Conservation (phyloP, 2,113 vertebrate genomes). For the Gasterosteus nipponicus region DNA sequence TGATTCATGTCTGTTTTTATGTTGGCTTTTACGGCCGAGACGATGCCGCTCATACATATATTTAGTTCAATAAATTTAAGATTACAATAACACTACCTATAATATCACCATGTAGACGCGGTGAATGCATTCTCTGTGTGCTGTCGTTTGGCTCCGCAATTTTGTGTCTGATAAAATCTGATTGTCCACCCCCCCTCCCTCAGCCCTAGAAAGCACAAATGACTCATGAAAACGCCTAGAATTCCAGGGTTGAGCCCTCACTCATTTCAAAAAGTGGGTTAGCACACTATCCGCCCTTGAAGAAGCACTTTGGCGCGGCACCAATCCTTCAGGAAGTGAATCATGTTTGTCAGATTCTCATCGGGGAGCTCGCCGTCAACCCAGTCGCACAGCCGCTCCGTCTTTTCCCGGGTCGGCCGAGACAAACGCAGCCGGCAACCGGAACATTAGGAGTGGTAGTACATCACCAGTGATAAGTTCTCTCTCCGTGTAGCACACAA, state of each 20-base stretch:
- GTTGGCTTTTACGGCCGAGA: background rate
- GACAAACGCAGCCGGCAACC: constrained; percentile 50
- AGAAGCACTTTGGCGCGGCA: constrained; percentile 62
- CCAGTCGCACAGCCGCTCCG: constrained; percentile 52
- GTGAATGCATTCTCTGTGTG: background rate
- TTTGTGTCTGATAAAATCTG: constrained; percentile 19
- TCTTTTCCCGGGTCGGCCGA: constrained; percentile 54
- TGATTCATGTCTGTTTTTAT: background rate
- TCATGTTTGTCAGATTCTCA: constrained; percentile 64
- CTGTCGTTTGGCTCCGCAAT: background rate
- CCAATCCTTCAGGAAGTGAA: constrained; percentile 71
- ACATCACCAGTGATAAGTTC: constrained; percentile 48
- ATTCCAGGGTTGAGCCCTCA: constrained; percentile 50
- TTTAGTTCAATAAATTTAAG: background rate
- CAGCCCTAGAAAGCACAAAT: constrained; percentile 42
- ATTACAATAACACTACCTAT: background rate
- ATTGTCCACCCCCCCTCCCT: background rate
- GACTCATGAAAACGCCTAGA: constrained; percentile 45
- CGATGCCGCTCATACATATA: constrained; percentile 2
- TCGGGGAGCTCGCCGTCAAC: constrained; percentile 62
- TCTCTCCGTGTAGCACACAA: background rate
- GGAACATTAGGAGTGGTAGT: constrained; percentile 45
- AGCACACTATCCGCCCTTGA: constrained; percentile 74
- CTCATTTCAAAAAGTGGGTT: constrained; percentile 63
- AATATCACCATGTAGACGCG: background rate